phyloP scores from a whole-genome alignment of 1,140 invertebrate species.

The Heliconius hermathena region DNA sequence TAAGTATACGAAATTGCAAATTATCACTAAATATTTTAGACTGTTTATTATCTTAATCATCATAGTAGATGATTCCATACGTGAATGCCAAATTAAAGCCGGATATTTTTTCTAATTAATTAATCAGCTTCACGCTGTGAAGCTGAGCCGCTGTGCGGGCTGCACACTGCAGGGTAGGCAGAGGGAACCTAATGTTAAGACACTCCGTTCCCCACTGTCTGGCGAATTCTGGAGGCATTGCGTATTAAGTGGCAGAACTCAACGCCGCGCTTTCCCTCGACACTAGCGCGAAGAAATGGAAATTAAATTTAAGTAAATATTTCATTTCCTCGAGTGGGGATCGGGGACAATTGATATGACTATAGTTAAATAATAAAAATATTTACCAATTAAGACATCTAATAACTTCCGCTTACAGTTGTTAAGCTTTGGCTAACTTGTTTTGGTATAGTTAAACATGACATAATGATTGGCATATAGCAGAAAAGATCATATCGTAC shows the following conservation, averaged over 20 bases:
- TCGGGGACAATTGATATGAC: background rate
- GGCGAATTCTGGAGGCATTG: no score
- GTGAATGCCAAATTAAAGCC: background rate
- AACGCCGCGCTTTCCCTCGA: no score
- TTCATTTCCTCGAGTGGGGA: no score
- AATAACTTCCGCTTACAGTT: constrained; percentile 1
- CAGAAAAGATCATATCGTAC: background rate
- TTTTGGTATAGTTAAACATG: constrained; percentile 17
- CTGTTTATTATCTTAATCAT: background rate
- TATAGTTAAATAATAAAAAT: background rate
- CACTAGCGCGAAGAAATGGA: no score
- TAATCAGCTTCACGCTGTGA: no score
- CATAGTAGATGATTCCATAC: background rate
- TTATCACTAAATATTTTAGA: background rate
- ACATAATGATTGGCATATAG: constrained; percentile 15
- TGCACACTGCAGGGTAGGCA: no score
- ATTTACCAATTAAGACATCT: background rate
- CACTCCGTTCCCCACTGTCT: no score
- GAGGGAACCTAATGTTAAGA: no score
- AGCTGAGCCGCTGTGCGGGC: no score
- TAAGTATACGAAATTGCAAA: background rate
- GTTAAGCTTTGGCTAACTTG: background rate
- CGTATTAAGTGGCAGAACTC: no score
- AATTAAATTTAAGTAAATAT: no score
- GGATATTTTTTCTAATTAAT: background rate